Evolutionary conservation across 2,113 vertebrate genomes (phyloP).

Genomic region (Apistogramma diplotaenia): DNA sequence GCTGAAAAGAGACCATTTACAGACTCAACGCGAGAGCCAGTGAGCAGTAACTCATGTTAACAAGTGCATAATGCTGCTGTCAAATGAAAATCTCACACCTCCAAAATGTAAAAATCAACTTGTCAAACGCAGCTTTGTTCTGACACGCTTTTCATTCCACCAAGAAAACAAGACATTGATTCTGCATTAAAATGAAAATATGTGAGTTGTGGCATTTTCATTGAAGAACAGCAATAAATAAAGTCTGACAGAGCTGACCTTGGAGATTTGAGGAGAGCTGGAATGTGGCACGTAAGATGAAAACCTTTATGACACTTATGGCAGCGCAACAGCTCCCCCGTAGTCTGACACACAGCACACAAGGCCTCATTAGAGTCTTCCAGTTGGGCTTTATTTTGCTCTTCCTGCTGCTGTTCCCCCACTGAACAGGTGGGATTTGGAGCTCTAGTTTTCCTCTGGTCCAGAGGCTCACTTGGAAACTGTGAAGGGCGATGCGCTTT

Average conservation of each 20-base stretch:
- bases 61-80: neutral
- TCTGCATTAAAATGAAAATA: neutral
- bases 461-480: neutral
- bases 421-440: neutral
- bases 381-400: neutral
- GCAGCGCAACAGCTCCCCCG: constrained; percentile 88
- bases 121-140: neutral
- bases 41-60: neutral
- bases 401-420: constrained; percentile 33
- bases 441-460: neutral
- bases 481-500: neutral
- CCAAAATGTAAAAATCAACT: neutral
- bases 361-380: constrained; percentile 81
- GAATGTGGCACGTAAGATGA: constrained; percentile 90
- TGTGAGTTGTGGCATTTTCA: neutral
- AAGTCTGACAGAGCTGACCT: constrained; percentile 74
- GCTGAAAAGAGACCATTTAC: constrained; percentile 61
- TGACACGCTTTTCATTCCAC: neutral
- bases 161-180: neutral
- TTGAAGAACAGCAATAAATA: neutral
- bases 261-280: constrained; percentile 85
- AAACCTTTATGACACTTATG: constrained; percentile 90
- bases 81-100: constrained; percentile 14
- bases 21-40: neutral
- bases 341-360: constrained; percentile 90